phyloP scores from a whole-genome alignment of 2,888 invertebrate genomes.

The Horisme vitalbata region DNA sequence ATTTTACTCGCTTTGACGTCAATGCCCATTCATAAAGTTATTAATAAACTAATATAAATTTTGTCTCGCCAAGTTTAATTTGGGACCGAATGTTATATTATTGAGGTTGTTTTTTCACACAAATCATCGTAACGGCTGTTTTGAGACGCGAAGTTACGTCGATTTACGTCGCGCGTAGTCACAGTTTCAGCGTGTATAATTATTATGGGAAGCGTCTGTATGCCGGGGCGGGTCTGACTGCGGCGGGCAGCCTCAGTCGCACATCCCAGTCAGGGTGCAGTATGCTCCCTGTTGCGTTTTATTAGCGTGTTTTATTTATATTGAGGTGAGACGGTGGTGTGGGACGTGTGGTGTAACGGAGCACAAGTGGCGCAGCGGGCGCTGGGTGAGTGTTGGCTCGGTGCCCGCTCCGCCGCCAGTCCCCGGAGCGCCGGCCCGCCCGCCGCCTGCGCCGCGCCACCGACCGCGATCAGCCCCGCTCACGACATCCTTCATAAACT shows the following conservation, averaged over 20 bases:
- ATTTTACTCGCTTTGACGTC: conserved; percentile 58
- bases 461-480: neutral
- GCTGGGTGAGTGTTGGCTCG: conserved; percentile 60
- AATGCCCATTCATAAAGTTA: conserved; percentile 71
- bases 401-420: conserved; percentile 72
- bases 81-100: conserved; percentile 36
- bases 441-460: conserved; percentile 58
- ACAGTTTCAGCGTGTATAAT: neutral
- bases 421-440: conserved; percentile 66
- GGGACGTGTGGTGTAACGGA: conserved; percentile 66
- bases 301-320: conserved; percentile 69
- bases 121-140: conserved; percentile 41
- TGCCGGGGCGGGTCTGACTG: conserved; percentile 2
- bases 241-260: neutral
- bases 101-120: conserved; percentile 40
- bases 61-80: conserved; percentile 54
- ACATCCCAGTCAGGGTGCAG: conserved; percentile 5
- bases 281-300: conserved; percentile 41
- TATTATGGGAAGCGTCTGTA: neutral
- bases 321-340: conserved; percentile 46
- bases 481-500: conserved; percentile 5
- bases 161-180: conserved; percentile 8
- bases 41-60: conserved; percentile 34
- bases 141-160: conserved; percentile 28
- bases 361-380: conserved; percentile 64